These are phyloP conservation scores for Nansenia antarctica DNA, from an alignment of 2,113 vertebrate species.

Conservation along the genomic window DNA sequence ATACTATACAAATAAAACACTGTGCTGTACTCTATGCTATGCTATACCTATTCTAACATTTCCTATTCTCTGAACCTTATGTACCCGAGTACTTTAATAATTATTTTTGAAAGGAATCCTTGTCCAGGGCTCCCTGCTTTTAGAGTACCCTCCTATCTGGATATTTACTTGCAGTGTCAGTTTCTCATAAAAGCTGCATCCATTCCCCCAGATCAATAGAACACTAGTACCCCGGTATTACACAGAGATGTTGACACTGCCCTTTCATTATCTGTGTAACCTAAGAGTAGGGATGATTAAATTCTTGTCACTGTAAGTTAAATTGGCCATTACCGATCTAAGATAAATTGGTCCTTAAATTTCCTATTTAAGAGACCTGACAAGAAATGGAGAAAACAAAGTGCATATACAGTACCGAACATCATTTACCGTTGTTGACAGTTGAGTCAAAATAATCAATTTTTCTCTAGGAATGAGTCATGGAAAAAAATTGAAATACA, in stretches of 20 bases:
- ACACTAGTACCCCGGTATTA: constrained; percentile 34
- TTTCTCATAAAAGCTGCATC: constrained; percentile 62
- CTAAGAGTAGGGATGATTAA: constrained; percentile 53
- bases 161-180: constrained; percentile 68
- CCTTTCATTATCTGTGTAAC: constrained; percentile 64
- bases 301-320: constrained; percentile 63
- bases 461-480: background rate
- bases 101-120: background rate
- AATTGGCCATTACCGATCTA: constrained; percentile 50
- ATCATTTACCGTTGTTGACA: constrained; percentile 3
- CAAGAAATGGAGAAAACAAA: constrained; percentile 21
- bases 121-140: constrained; percentile 45
- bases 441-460: background rate
- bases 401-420: constrained; percentile 9
- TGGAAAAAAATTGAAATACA: background rate
- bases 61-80: too few species aligned
- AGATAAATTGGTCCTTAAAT: constrained; percentile 61
- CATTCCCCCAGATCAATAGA: constrained; percentile 52
- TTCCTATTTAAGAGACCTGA: constrained; percentile 41
- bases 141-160: constrained; percentile 47
- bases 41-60: too few species aligned
- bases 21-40: too few species aligned
- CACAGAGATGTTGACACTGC: constrained; percentile 53
- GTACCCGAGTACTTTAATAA: background rate
- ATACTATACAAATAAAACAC: too few species aligned